These are phyloP conservation scores for Clepsis dumicolana DNA, from an alignment of 2,888 invertebrate species.

Conservation along the genomic window DNA sequence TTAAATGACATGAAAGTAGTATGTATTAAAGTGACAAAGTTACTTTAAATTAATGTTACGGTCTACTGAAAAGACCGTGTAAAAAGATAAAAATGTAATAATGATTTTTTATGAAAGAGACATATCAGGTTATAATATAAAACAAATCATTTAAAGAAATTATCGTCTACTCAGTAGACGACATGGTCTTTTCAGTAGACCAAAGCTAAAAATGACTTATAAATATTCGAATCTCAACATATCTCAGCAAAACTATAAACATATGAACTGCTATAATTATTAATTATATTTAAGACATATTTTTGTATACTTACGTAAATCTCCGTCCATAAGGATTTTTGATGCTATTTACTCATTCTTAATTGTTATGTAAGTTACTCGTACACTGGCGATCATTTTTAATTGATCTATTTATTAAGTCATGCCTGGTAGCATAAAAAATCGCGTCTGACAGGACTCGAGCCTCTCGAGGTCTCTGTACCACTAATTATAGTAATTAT, in stretches of 20 bases:
- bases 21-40: neutral
- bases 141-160: neutral
- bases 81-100: neutral
- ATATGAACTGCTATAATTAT: slow-evolving; percentile 11
- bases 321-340: slow-evolving; percentile 37
- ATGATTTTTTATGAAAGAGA: neutral
- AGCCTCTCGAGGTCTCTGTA: too few relatives aligned
- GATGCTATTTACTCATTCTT: slow-evolving; percentile 30
- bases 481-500: too few relatives aligned
- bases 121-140: neutral
- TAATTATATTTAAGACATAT: slow-evolving; percentile 35
- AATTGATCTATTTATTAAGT: neutral
- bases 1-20: neutral
- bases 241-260: slow-evolving; percentile 31
- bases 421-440: too few relatives aligned
- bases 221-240: slow-evolving; percentile 33
- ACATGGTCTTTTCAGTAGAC: slow-evolving; percentile 44
- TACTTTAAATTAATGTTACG: neutral
- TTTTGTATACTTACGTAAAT: slow-evolving; percentile 34
- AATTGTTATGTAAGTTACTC: slow-evolving; percentile 26
- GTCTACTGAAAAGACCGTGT: slow-evolving; percentile 31
- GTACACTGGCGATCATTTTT: slow-evolving; percentile 20
- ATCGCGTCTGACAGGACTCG: too few relatives aligned
- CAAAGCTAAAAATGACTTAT: slow-evolving; percentile 15
- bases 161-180: slow-evolving; percentile 42